Evolutionary conservation across 2,888 invertebrate genomes (phyloP), one percentile per base, ranked within the genome.

Genomic region (Pristionchus arcanus): DNA sequence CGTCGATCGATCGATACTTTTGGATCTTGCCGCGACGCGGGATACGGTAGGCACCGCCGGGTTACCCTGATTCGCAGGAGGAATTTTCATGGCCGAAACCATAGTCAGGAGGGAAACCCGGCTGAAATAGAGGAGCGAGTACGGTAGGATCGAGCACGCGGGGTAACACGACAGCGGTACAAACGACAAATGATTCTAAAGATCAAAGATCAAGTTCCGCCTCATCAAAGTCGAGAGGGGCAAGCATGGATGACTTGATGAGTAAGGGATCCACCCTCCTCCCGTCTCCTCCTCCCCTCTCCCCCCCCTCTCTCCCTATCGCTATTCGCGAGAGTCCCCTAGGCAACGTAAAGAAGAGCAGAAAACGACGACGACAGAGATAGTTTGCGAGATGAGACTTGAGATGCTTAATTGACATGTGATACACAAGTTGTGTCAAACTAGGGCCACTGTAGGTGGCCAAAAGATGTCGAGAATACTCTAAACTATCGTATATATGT

Each of bases 221-320:
- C 19, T 15, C 9, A 15, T 21, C 63, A 5, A 21, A 63, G 5
- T 63, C 63, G 63, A 21, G n/a, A 68, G 31, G 31, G 68, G 9
- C 3, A n/a, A n/a, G 42, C 42, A 21, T 5, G 42, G 2, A 42
- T 42, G 74, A 42, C 25, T 34, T 34, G 71, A 71, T 71, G 42
- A 37, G 74, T 77, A 77, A 77, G 74, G 42, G 74, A 77, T 77
- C 74, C 74, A 77, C 74, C 74, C 74, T 42, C 42, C 19, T 16
- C 16, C 25, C 42, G 5, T 28, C 42, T 77, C 42, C 37, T 37
- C 31, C 74, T 77, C 37, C 31, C 25, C 34, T 42, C 25, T 37
- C 28, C 16, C 11, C 25, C 21, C 25, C 21, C 55, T 21, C 15
- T 15, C 49, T 15, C 55, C 55, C 55, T 55, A 21, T n/a, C 42